Percentiles rank a stretch among this genome's conserved stretches.
phyloP scores from a whole-genome alignment of 2,113 vertebrate species.

The Chiloscyllium plagiosum region DNA sequence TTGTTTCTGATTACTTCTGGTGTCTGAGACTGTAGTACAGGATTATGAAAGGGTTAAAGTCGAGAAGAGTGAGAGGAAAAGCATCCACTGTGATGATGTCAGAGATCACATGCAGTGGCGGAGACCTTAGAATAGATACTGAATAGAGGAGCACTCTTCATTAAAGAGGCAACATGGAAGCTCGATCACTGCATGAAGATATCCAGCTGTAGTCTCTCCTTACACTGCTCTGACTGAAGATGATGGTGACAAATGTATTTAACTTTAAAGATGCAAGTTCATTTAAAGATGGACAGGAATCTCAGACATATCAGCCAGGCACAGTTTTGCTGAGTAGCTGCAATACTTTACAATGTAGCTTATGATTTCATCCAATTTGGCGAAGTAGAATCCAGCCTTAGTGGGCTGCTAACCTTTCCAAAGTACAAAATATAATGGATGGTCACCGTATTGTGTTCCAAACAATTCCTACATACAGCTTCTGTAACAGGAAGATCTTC shows the following conservation, averaged over 20 bases:
- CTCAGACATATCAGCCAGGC: not conserved
- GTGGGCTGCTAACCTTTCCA: not conserved
- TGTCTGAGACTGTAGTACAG: not conserved
- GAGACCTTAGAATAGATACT: not conserved
- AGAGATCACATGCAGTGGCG: too few species aligned
- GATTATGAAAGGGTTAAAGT: not conserved
- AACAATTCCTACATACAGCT: not conserved
- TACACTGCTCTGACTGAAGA: not conserved
- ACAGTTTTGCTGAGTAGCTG: not conserved
- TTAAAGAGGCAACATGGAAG: too few species aligned
- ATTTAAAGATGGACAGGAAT: not conserved
- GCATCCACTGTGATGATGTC: too few species aligned
- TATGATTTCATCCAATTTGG: not conserved
- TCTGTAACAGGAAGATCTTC: not conserved
- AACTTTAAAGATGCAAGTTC: not conserved
- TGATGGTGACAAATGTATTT: not conserved
- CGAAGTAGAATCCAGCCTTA: not conserved
- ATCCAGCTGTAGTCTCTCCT: not conserved
- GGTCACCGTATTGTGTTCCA: not conserved
- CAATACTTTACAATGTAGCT: not conserved
- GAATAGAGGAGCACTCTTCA: too few species aligned
- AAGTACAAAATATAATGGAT: not conserved
- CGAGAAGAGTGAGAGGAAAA: not conserved
- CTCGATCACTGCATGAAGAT: not conserved
- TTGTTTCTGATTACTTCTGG: not conserved